phyloP scores from a whole-genome alignment of 2,888 invertebrate species.

The Scaptodrosophila latifasciaeformis region DNA sequence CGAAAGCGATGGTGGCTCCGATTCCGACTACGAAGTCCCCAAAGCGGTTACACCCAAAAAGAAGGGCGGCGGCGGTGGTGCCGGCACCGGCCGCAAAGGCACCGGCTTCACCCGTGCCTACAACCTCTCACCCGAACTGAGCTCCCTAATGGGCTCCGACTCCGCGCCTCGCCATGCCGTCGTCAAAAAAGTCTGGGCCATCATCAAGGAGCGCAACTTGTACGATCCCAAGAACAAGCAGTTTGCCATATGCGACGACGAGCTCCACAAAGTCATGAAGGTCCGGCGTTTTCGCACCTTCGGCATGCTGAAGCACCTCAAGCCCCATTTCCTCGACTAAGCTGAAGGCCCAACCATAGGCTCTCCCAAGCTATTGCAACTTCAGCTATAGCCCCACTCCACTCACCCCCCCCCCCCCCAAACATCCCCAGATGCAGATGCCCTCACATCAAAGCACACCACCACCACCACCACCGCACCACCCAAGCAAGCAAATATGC shows the following conservation, averaged over 20 bases:
- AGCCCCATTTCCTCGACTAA: slow-evolving; percentile 84
- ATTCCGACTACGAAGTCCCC: slow-evolving; percentile 70
- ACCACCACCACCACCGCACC: slow-evolving; percentile 6
- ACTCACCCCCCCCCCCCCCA: slow-evolving; percentile 11
- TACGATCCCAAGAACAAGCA: slow-evolving; percentile 96
- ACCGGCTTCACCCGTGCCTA: slow-evolving; percentile 90
- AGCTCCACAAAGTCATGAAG: slow-evolving; percentile 91
- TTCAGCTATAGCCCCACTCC: no score
- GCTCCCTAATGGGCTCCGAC: slow-evolving; percentile 86
- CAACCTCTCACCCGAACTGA: slow-evolving; percentile 88
- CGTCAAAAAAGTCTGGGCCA: slow-evolving; percentile 91
- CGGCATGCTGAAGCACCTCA: slow-evolving; percentile 97
- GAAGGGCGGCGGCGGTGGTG: slow-evolving; percentile 46
- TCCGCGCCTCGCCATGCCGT: slow-evolving; percentile 92
- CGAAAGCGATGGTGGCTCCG: slow-evolving; percentile 70
- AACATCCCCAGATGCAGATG: no score
- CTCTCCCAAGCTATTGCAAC: not conserved
- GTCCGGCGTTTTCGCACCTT: slow-evolving; percentile 94
- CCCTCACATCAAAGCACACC: not conserved
- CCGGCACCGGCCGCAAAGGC: slow-evolving; percentile 77
- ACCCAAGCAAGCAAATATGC: slow-evolving; percentile 5
- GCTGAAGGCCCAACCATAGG: no score
- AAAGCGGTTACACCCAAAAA: slow-evolving; percentile 62
- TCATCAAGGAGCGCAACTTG: slow-evolving; percentile 91
- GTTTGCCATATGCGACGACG: slow-evolving; percentile 94